Percentiles rank a stretch among this genome's conserved stretches.
Evolutionary conservation across 2,888 invertebrate genomes (phyloP).

Genomic region (Ametastegia equiseti): DNA sequence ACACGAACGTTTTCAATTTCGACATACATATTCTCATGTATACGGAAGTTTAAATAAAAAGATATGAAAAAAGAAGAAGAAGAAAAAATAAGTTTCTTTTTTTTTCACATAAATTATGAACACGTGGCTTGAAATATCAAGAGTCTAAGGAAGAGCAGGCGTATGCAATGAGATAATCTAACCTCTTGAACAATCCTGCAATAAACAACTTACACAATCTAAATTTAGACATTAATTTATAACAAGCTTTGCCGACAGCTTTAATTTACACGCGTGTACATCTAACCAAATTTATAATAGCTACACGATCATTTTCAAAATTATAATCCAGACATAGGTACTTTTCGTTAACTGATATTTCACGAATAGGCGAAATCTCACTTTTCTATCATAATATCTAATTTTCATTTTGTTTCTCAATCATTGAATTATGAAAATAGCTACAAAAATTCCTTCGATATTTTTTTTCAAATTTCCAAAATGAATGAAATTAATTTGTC

Average conservation of each 20-base stretch:
- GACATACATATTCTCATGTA: too few relatives aligned
- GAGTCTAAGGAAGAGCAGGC: too few relatives aligned
- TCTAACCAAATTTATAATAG: too few relatives aligned
- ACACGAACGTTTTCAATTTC: too few relatives aligned
- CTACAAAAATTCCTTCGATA: too few relatives aligned
- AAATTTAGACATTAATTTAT: conserved; percentile 7
- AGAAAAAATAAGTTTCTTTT: neutral
- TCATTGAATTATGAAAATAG: too few relatives aligned
- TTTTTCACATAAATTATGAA: neutral
- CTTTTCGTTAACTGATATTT: neutral
- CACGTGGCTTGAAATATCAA: neutral
- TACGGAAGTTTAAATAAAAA: too few relatives aligned
- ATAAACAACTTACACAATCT: neutral
- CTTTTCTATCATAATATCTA: neutral
- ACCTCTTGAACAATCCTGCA: neutral
- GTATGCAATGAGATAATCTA: neutral
- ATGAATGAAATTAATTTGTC: too few relatives aligned
- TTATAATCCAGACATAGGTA: neutral
- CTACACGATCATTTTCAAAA: neutral
- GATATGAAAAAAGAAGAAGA: neutral
- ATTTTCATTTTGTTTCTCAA: too few relatives aligned
- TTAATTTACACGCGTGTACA: neutral
- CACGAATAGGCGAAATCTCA: too few relatives aligned
- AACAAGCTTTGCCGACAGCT: conserved; percentile 1
- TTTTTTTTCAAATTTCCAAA: too few relatives aligned